Evolutionary conservation across 2,113 vertebrate genomes (phyloP), one percentile per base, ranked within the genome.

Genomic region (Zapornia atra): DNA sequence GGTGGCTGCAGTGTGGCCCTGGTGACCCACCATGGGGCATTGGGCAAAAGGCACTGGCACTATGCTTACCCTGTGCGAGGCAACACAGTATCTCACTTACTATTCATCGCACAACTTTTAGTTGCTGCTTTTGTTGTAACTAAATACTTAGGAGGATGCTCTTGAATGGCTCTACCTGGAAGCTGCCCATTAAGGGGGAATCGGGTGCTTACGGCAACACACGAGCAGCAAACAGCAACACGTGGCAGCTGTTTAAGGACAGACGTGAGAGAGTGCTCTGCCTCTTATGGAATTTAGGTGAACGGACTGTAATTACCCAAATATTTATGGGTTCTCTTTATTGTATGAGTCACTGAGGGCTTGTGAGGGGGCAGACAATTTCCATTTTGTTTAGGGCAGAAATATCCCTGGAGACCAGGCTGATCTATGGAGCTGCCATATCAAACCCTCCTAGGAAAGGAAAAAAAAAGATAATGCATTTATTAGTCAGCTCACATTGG

Each of bases 401-500:
- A 94, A 91, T 91, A 94, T 95, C 96, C 95, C 96, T 0, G 6
- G 95, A 96, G 96, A 96, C 93, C 69, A 82, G 50, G 69, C 92
- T 97, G 95, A 97, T 95, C 94, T 97, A 96, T 96, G 91, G 88
- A 96, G 92, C 95, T 96, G 92, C 96, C 83, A 92, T 94, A 95
- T 92, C 88, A 92, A 96, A 86, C 66, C 86, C 94, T 95, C 96
- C 95, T 89, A 96, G 94, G 95, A 94, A 92, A 84, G 56, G 26
- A 5, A 63, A 13, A 91, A 84, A 91, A 93, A 77, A 94, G 96
- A 93, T 94, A 96, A 91, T 92, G 83, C 92, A 96, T 96, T 96
- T 96, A 97, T 97, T 96, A 97, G 96, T 95, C 95, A 97, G 95
- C 96, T 96, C 96, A 96, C 96, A 97, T 84, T 96, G 96, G 92